Base-by-base conservation (phyloP, 64 coral and sea anemone species). In the Montipora foliosa region DNA sequence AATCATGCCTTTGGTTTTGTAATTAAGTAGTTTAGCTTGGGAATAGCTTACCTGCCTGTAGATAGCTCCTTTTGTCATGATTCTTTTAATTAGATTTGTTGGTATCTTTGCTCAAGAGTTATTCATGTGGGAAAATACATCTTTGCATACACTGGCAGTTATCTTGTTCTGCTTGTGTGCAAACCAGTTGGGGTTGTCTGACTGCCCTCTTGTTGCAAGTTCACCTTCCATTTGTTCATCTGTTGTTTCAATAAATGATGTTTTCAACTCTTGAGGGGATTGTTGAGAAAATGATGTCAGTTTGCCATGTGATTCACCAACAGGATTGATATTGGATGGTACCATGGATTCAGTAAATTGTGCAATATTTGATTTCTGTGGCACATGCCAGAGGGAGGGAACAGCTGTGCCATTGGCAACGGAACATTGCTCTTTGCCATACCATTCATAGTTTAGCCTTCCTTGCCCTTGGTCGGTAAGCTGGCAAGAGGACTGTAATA, bases 231-330 rank as follows among this genome's bases (percentile, higher is more conserved):
- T 73, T 22, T 73, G 69, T 15, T 73, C 69, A 73, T 73, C 69
- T 73, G 69, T 73, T 73, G 69, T 73, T 25, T 73, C 69, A 73
- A 73, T 73, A 21, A 73, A 73, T 29, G 69, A 22, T 73, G 19
- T 69, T 69, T 17, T 69, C 19, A 17, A 20, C 19, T 69, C 6
- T 73, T 73, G 69, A 29, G 5, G 0, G 21, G 19, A 7, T 20
- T 73, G 22, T 29, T 73, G 19, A 29, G 5, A 29, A 73, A 73
- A 73, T 20, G 69, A 73, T 22, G 21, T 15, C 69, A 29, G 69
- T 73, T 21, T 73, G 19, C 2, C 69, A 20, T 73, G 69, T 20
- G 19, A 22, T 20, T 73, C 22, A 29, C 22, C 16, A 73, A 73
- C 19, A 73, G 19, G 22, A 6, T n/a, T 73, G 69, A 73, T 73